phyloP scores from a whole-genome alignment of 2,113 vertebrate species.

The Geococcyx californianus region DNA sequence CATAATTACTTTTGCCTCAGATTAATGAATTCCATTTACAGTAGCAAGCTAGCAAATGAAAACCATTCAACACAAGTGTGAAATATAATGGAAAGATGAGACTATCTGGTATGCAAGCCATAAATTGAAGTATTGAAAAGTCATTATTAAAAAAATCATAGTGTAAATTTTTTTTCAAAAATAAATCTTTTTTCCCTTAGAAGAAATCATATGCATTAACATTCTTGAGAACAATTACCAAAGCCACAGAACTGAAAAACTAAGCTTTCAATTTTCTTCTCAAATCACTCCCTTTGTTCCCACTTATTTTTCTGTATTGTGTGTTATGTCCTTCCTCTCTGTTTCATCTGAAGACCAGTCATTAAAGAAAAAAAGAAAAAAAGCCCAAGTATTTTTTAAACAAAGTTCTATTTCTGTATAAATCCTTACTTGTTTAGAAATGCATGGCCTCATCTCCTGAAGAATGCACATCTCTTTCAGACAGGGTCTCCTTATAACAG shows the following conservation, averaged over 20 bases:
- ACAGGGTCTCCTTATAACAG: not conserved
- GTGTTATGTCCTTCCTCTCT: not conserved
- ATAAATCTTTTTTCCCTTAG: not conserved
- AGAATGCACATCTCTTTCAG: not conserved
- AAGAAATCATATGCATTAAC: not conserved
- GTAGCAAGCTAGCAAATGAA: conserved; percentile 54
- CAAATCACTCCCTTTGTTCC: not conserved
- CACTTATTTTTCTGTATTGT: not conserved
- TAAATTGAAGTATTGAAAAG: conserved; percentile 26
- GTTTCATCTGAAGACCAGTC: not conserved
- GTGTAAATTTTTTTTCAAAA: conserved; percentile 1
- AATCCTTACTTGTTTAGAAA: not conserved
- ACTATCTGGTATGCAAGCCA: not conserved
- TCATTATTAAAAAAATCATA: not conserved
- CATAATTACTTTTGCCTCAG: conserved; percentile 66
- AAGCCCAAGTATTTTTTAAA: not conserved
- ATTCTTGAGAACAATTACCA: conserved; percentile 26
- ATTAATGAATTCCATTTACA: conserved; percentile 68
- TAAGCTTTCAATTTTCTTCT: conserved; percentile 13
- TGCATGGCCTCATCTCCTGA: not conserved
- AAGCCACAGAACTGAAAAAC: not conserved
- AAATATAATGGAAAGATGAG: conserved; percentile 47
- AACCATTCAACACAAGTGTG: not conserved
- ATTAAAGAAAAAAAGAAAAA: not conserved
- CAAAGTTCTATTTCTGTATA: not conserved